phyloP scores from a whole-genome alignment of 2,113 vertebrate genomes.

The Vombatus ursinus region DNA sequence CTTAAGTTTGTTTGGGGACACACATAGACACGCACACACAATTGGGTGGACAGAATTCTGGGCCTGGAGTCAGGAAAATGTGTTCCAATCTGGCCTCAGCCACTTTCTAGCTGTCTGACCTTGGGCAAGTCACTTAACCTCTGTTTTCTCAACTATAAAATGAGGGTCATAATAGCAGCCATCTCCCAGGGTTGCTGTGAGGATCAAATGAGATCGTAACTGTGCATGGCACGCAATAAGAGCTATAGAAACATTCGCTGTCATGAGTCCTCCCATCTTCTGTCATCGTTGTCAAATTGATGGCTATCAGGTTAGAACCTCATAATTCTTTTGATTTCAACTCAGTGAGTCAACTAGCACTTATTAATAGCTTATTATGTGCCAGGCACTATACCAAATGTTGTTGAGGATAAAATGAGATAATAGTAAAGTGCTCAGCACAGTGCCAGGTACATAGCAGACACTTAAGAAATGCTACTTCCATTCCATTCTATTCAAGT shows the following conservation, averaged over 20 bases:
- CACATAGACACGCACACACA: too few relatives aligned
- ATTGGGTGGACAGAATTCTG: not conserved
- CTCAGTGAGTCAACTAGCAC: slow-evolving; percentile 5
- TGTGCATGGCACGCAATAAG: slow-evolving; percentile 4
- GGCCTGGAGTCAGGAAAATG: not conserved
- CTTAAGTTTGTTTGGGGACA: too few relatives aligned
- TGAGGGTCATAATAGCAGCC: not conserved
- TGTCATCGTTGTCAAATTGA: not conserved
- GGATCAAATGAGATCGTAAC: not conserved
- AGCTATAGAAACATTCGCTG: slow-evolving; percentile 1
- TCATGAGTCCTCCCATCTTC: slow-evolving; percentile 3
- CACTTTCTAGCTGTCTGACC: not conserved
- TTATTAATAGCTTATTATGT: not conserved
- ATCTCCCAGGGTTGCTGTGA: not conserved
- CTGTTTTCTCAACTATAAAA: not conserved
- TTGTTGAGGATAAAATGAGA: not conserved
- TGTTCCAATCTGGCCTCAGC: not conserved
- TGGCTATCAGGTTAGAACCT: slow-evolving; percentile 7
- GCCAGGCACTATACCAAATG: not conserved
- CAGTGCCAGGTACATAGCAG: not conserved
- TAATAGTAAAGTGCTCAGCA: not conserved
- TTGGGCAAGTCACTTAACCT: not conserved
- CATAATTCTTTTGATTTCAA: not conserved
- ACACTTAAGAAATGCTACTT: not conserved
- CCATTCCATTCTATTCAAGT: not conserved